phyloP scores from a whole-genome alignment of 1,140 invertebrate species.

The Varroa destructor region DNA sequence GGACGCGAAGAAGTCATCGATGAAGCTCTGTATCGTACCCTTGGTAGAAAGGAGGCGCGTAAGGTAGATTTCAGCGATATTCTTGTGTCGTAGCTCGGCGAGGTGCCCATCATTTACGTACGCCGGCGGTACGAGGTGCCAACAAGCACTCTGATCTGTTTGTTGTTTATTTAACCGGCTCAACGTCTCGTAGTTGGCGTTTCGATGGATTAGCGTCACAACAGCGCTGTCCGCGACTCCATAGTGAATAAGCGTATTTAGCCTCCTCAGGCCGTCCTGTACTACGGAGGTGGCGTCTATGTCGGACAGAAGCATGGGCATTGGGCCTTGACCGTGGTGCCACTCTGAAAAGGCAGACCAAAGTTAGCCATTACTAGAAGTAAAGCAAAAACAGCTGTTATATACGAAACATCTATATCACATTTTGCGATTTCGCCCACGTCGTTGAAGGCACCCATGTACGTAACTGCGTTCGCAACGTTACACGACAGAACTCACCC shows the following conservation, averaged over 20 bases:
- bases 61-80: constrained; percentile 87
- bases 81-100: constrained; percentile 47
- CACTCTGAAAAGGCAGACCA: constrained; percentile 39
- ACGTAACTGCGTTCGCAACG: too few relatives aligned
- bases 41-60: constrained; percentile 81
- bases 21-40: constrained; percentile 37
- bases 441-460: constrained; percentile 30
- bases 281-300: background rate
- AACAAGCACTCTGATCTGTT: constrained; percentile 16
- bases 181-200: constrained; percentile 38
- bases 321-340: constrained; percentile 47
- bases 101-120: constrained; percentile 31
- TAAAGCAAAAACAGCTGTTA: background rate
- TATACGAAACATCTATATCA: background rate
- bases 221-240: constrained; percentile 79
- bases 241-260: constrained; percentile 80
- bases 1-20: constrained; percentile 36
- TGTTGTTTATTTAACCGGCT: constrained; percentile 22
- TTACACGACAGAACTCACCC: constrained; percentile 39
- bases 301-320: constrained; percentile 1
- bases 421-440: background rate
- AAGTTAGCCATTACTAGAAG: background rate
- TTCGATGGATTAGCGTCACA: constrained; percentile 73
- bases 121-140: constrained; percentile 33
- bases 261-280: constrained; percentile 58